Percentiles rank a stretch among this genome's conserved stretches.
Evolutionary conservation across 2,797 vertebrate species (phyloP).

Genomic region (Melanitta fusca): DNA sequence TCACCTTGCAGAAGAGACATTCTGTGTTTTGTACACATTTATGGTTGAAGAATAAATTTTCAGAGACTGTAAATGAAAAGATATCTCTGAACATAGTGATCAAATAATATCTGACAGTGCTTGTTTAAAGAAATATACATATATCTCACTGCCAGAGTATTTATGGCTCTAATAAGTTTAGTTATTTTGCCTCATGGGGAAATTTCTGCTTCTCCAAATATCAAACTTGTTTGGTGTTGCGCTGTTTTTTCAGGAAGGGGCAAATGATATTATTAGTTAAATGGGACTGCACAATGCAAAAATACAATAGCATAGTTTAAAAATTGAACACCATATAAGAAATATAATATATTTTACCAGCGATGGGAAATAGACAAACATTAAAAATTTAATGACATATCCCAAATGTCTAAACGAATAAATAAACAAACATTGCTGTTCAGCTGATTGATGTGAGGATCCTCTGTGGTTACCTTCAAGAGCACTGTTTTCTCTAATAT

Average conservation of each 20-base stretch:
- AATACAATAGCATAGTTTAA: conserved; percentile 5
- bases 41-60: conserved; percentile 70
- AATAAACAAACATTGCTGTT: conserved; percentile 1
- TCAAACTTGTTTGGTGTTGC: conserved; percentile 14
- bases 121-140: conserved; percentile 71
- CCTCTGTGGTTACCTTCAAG: background rate
- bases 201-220: conserved; percentile 29
- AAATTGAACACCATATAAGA: background rate
- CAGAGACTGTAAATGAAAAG: conserved; percentile 69
- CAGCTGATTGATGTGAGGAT: background rate
- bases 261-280: conserved; percentile 48
- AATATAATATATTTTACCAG: conserved; percentile 13
- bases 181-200: conserved; percentile 42
- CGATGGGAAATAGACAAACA: background rate
- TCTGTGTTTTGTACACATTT: conserved; percentile 58
- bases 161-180: conserved; percentile 66
- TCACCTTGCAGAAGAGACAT: conserved; percentile 50
- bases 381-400: conserved; percentile 26
- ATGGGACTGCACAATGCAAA: background rate
- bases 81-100: conserved; percentile 48
- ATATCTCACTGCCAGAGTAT: conserved; percentile 48
- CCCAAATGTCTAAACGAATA: conserved; percentile 7
- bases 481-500: background rate
- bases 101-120: conserved; percentile 63
- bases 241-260: conserved; percentile 15